Percentiles rank a stretch among this genome's conserved stretches.
Conservation (phyloP, 2,797 vertebrate species). For the Microctenopoma steveboyesi region DNA sequence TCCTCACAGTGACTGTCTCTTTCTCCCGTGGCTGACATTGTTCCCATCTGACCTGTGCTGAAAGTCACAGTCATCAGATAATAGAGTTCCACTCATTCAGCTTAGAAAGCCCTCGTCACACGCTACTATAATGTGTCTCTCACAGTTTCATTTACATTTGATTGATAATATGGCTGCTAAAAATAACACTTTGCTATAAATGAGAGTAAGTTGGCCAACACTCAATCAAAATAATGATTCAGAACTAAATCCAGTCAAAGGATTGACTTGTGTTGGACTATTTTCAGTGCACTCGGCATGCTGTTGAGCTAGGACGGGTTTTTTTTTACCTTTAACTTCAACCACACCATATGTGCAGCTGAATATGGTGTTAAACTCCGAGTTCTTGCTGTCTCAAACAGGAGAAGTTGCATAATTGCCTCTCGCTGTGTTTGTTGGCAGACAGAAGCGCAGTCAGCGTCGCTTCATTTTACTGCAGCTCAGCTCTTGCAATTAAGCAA, state of each 20-base stretch:
- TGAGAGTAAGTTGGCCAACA: neutral
- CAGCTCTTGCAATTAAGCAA: too few relatives aligned
- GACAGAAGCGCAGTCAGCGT: conserved; percentile 3
- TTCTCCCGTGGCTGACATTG: conserved; percentile 22
- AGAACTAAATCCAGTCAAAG: neutral
- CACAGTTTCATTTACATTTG: neutral
- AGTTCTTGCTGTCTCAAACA: conserved; percentile 10
- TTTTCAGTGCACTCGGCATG: neutral
- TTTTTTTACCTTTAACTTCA: neutral
- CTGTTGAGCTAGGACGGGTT: conserved; percentile 8
- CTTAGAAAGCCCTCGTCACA: too few relatives aligned
- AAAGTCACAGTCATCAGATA: conserved; percentile 24
- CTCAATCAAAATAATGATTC: neutral
- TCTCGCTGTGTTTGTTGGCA: conserved; percentile 26
- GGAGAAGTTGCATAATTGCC: conserved; percentile 12
- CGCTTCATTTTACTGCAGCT: too few relatives aligned
- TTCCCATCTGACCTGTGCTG: conserved; percentile 7
- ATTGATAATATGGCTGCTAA: neutral
- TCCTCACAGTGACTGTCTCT: conserved; percentile 2
- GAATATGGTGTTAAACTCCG: neutral
- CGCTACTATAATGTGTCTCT: neutral
- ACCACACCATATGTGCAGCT: too few relatives aligned
- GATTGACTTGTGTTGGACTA: neutral
- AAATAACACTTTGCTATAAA: neutral
- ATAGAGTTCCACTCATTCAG: neutral